phyloP scores from a whole-genome alignment of 2,888 invertebrate species.

The Seladonia tumulorum region DNA sequence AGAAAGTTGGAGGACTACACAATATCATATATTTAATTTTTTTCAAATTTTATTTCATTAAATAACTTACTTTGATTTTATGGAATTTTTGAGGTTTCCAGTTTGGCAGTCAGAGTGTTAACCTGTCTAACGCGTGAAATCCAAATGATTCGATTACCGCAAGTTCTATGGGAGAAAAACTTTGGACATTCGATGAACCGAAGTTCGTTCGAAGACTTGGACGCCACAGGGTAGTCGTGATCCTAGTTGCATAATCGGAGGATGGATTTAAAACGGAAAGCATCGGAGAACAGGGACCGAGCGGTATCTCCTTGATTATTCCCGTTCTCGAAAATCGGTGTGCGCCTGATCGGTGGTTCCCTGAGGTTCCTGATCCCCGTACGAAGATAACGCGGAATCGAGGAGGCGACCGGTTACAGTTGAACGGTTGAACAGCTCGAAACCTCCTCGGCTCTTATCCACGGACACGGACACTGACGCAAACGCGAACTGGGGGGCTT shows the following conservation, averaged over 20 bases:
- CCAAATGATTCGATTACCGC: too few species aligned
- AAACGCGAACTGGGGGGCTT: background rate
- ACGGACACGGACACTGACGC: background rate
- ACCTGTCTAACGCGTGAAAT: too few species aligned
- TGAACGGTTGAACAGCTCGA: slow-evolving; percentile 28
- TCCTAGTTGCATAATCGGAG: background rate
- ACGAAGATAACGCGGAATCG: slow-evolving; percentile 30
- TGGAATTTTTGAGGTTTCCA: too few species aligned
- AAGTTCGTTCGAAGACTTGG: too few species aligned
- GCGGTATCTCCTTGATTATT: background rate
- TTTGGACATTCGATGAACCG: too few species aligned
- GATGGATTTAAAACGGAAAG: background rate
- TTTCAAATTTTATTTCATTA: too few species aligned
- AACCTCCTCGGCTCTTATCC: slow-evolving; percentile 23
- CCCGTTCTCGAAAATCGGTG: slow-evolving; percentile 1
- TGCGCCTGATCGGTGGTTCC: background rate
- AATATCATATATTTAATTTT: too few species aligned
- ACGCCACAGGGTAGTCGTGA: background rate
- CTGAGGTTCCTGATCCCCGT: background rate
- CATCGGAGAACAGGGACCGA: background rate
- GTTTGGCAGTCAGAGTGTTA: too few species aligned
- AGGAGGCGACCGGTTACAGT: slow-evolving; percentile 10
- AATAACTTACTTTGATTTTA: too few species aligned
- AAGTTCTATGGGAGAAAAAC: too few species aligned
- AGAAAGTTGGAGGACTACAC: too few species aligned